Percentiles rank a stretch among this genome's conserved stretches.
Evolutionary conservation across 2,888 invertebrate genomes (phyloP).

Genomic region (Rhimphoctona megacephalus): DNA sequence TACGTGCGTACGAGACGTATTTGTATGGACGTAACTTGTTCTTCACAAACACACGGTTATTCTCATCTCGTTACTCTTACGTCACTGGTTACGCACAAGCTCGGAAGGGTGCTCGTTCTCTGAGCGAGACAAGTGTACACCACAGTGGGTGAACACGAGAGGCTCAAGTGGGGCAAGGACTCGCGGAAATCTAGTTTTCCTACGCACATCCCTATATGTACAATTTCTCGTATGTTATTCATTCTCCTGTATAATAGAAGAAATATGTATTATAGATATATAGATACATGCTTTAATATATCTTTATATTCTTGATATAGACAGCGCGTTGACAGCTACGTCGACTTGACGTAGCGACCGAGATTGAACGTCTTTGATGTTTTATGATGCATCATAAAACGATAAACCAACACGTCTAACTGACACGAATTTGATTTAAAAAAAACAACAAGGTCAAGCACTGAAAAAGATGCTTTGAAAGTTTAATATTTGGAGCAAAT

Average conservation of each 20-base stretch:
- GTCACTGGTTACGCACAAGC: conserved; percentile 34
- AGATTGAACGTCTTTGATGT: neutral
- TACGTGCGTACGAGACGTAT: neutral
- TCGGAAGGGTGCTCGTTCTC: conserved; percentile 22
- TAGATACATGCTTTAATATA: conserved; percentile 8
- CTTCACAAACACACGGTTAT: neutral
- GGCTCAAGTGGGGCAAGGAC: conserved; percentile 67
- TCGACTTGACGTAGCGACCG: neutral
- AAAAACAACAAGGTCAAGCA: too few species aligned
- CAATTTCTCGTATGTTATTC: conserved; percentile 42
- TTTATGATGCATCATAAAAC: neutral
- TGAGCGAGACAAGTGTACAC: conserved; percentile 30
- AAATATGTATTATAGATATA: conserved; percentile 13
- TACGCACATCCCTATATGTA: conserved; percentile 28
- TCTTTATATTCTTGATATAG: neutral
- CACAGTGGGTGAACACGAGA: conserved; percentile 54
- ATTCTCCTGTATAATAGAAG: conserved; percentile 2
- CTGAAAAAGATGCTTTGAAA: neutral
- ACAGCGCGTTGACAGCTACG: neutral
- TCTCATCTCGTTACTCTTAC: conserved; percentile 11
- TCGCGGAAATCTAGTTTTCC: conserved; percentile 63
- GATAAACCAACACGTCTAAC: neutral
- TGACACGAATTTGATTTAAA: neutral
- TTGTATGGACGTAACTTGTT: neutral
- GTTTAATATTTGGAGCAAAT: neutral